Evolutionary conservation across 2,797 vertebrate genomes (phyloP), one percentile per base, ranked within the genome.

Genomic region (Pangasius sanitwongsei): DNA sequence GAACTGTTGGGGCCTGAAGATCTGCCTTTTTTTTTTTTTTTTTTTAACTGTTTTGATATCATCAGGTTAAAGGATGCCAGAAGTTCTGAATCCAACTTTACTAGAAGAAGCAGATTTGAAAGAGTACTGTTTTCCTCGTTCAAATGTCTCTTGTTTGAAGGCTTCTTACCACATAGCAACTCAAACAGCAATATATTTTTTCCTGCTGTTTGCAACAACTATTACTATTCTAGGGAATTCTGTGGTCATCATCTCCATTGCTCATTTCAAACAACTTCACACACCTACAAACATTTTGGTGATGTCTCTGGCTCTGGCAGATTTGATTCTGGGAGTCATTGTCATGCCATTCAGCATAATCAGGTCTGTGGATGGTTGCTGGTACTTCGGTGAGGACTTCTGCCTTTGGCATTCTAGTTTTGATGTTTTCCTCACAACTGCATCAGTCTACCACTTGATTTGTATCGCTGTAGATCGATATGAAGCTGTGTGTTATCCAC

Each of bases 241-340:
- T 41, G 93, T 96, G 53, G 95, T 96, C 55, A 96, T 97, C 20
- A 92, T 96, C 89, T 97, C 96, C 34, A 96, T 96, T 20, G 91
- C 93, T 0, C 94, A 96, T 90, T 96, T 96, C 89, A 96, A 94
- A 88, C 94, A 96, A 89, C 93, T 97, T 67, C 95, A 96, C 86
- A 96, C 95, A 59, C 95, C 96, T 28, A 97, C 96, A 34, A 96
- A 97, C 87, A 91, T 96, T 59, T 91, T 97, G 80, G 94, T 96
- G 87, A 94, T 97, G 87, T 97, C 96, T 89, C 93, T 97, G 91
- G 96, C 95, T 41, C 90, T 94, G 44, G 94, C 94, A 0, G 96
- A 97, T 74, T 92, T 96, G 37, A 91, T 95, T 18, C 85, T 96
- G 83, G 96, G 96, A 1, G 67, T 93, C 5, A 80, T 93, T 84